Base-by-base conservation (phyloP, 2,888 invertebrate genomes). In the Caenorhabditis doughertyi region DNA sequence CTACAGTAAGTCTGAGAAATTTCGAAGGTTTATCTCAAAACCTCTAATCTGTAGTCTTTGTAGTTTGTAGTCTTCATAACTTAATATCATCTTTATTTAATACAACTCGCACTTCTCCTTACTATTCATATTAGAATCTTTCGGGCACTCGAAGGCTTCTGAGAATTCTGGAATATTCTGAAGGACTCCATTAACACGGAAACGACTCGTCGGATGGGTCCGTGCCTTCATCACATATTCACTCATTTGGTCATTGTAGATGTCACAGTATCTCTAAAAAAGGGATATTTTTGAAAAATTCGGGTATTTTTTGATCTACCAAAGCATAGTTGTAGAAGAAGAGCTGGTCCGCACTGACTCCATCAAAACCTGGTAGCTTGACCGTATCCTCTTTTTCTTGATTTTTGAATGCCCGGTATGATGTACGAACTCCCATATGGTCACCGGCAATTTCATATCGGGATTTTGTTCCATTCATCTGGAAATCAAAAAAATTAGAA, bases 91-190 rank as follows among this genome's bases (percentile, higher is more conserved):
- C 9, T 32, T 32, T 32, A 44, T 11, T 58, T n/a, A 42, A 56
- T 42, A 65, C 23, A 65, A 13, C 23, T 51, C 21, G 53, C 77
- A 77, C 18, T 77, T 77, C 13, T 44, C 16, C 32, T 62, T 18
- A 32, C 42, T 35, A 47, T 77, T 77, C 77, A 77, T 70, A 3
- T 42, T 21, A 0, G 53, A 5, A 1, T 18, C 35, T 4, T 35
- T 21, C 0, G 47, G 2, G 29, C 79, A 79, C 5, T 70, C 2
- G 27, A 71, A 79, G 0, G 79, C 79, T 13, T 71, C 64, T 1
- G 65, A 51, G 42, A 79, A 79, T 18, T 79, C 79, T 9, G 56
- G 47, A n/a, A 56, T 49, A 29, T 79, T 79, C 71, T 56, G 64
- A 29, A 71, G 1, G 4, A 64, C 64, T 49, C 79, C 79, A 32